A percentile compares a stretch with the other conserved stretches of the same genome.
These are phyloP conservation scores for Helleia helle DNA, from an alignment of 2,888 invertebrate genomes.

Conservation along the genomic window DNA sequence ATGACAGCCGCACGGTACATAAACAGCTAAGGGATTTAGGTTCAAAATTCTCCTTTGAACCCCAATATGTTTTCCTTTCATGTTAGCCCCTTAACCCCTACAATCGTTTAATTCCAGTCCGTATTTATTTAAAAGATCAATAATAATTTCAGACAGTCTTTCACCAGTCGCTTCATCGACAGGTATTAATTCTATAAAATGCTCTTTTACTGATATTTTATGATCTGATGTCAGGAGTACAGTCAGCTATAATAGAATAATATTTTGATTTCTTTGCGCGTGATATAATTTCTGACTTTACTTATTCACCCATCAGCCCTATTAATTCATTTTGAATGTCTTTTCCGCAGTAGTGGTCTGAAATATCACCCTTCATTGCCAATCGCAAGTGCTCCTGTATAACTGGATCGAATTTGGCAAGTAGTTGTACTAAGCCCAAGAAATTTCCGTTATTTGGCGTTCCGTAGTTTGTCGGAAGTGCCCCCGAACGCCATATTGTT, in stretches of 20 bases:
- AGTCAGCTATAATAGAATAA: slow-evolving; percentile 7
- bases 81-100: slow-evolving; percentile 33
- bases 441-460: slow-evolving; percentile 28
- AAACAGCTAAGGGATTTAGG: slow-evolving; percentile 21
- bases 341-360: slow-evolving; percentile 19
- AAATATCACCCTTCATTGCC: slow-evolving; percentile 25
- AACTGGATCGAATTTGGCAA: slow-evolving; percentile 32
- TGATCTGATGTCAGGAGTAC: slow-evolving; percentile 23
- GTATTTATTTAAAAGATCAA: slow-evolving; percentile 26
- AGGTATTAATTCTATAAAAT: slow-evolving; percentile 20
- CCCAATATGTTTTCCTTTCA: slow-evolving; percentile 32
- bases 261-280: slow-evolving; percentile 1
- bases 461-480: slow-evolving; percentile 28
- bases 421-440: slow-evolving; percentile 21
- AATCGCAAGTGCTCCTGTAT: slow-evolving; percentile 30
- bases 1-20: slow-evolving; percentile 21
- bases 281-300: slow-evolving; percentile 26
- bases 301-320: slow-evolving; percentile 26
- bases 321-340: slow-evolving; percentile 34
- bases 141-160: slow-evolving; percentile 24
- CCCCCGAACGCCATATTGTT: slow-evolving; percentile 29
- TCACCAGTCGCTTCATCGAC: slow-evolving; percentile 21
- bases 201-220: slow-evolving; percentile 20
- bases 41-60: slow-evolving; percentile 32
- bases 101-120: slow-evolving; percentile 26